Evolutionary conservation across 2,797 vertebrate genomes (phyloP).

Genomic region (Peromyscus aztecus): DNA sequence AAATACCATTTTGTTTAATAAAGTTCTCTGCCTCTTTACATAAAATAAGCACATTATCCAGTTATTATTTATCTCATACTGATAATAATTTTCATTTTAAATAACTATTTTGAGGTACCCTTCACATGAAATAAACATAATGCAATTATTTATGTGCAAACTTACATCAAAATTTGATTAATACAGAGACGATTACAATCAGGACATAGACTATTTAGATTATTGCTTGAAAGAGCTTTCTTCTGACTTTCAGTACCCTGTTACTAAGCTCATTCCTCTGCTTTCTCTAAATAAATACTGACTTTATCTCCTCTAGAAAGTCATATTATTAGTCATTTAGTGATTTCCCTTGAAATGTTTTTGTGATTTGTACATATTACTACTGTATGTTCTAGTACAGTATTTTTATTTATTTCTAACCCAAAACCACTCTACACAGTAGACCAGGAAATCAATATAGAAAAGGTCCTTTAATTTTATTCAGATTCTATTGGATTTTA

Average conservation of each 20-base stretch:
- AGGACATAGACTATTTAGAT: background rate
- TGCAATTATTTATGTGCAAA: background rate
- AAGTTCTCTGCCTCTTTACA: background rate
- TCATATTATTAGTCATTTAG: background rate
- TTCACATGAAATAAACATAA: constrained; percentile 10
- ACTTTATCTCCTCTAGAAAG: background rate
- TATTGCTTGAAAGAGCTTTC: background rate
- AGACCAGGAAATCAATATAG: background rate
- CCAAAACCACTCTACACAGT: background rate
- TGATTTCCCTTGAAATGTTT: background rate
- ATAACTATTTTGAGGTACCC: background rate
- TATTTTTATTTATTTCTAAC: background rate
- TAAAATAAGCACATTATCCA: background rate
- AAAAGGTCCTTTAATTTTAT: background rate
- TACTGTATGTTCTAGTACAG: background rate
- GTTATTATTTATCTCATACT: background rate
- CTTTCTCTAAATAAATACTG: background rate
- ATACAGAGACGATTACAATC: background rate
- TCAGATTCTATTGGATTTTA: background rate
- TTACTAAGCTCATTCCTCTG: background rate
- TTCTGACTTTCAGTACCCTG: background rate
- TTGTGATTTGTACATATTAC: background rate
- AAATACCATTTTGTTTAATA: background rate
- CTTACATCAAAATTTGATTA: background rate
- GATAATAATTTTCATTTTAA: background rate